Evolutionary conservation across 1,140 invertebrate genomes (phyloP).

Genomic region (Tetranychus urticae): DNA sequence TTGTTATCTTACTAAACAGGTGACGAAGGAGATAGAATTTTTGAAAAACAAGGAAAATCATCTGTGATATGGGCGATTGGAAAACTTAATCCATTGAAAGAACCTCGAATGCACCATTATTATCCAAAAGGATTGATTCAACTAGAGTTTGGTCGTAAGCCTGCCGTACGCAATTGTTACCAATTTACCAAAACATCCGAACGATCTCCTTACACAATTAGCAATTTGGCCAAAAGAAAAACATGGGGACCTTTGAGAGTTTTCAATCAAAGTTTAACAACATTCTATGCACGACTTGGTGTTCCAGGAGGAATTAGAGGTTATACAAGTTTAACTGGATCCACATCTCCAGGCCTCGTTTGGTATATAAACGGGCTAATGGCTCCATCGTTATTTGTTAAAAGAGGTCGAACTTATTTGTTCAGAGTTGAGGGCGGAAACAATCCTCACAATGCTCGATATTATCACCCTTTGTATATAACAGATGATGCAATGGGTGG

Average conservation of each 20-base stretch:
- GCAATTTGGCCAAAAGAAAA: constrained; percentile 18
- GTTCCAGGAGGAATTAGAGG: constrained; percentile 49
- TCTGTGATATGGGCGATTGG: constrained; percentile 67
- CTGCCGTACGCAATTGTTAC: constrained; percentile 17
- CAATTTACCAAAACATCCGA: constrained; percentile 12
- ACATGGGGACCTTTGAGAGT: constrained; percentile 51
- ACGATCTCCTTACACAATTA: background rate
- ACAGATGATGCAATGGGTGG: constrained; percentile 62
- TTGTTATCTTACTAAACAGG: constrained; percentile 18
- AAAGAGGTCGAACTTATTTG: constrained; percentile 55
- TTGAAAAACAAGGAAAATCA: constrained; percentile 33
- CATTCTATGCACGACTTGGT: constrained; percentile 48
- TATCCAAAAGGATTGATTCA: constrained; percentile 43
- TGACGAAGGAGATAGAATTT: constrained; percentile 50
- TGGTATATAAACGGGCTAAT: constrained; percentile 75
- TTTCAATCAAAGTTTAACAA: constrained; percentile 45
- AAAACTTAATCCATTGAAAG: constrained; percentile 42
- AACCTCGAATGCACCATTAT: constrained; percentile 56
- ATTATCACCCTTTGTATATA: constrained; percentile 78
- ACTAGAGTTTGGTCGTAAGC: constrained; percentile 34
- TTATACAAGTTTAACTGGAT: constrained; percentile 52
- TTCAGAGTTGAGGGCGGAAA: constrained; percentile 34
- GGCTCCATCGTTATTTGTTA: constrained; percentile 59
- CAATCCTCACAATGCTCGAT: constrained; percentile 58
- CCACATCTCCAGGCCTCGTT: constrained; percentile 55